phyloP scores from a whole-genome alignment of 2,888 invertebrate species.

The Synanthedon myopaeformis region DNA sequence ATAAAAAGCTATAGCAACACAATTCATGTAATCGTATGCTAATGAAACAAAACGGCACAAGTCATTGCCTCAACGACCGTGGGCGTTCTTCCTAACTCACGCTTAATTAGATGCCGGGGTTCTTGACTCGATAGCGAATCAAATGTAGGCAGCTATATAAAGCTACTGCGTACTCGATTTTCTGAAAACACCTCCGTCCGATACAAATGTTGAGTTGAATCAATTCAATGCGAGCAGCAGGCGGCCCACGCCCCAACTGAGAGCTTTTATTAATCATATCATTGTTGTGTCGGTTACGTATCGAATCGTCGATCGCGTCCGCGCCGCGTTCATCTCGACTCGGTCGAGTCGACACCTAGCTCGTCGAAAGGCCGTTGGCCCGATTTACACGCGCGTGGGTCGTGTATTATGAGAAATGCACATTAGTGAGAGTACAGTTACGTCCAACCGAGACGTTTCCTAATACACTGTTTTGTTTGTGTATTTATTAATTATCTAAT shows the following conservation, averaged over 20 bases:
- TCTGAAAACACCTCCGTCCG: constrained; percentile 1
- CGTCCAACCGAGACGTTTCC: constrained; percentile 31
- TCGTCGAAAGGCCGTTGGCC: constrained; percentile 52
- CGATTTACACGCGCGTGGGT: constrained; percentile 48
- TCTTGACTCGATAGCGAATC: constrained; percentile 32
- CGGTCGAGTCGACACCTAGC: constrained; percentile 10
- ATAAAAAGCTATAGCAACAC: constrained; percentile 4
- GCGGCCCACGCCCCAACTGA: constrained; percentile 19
- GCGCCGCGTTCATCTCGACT: constrained; percentile 27
- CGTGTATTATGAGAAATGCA: constrained; percentile 35
- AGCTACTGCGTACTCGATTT: constrained; percentile 1
- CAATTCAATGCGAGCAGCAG: constrained; percentile 12
- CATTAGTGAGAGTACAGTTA: constrained; percentile 40
- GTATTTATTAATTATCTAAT: constrained; percentile 51
- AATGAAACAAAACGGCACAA: constrained; percentile 52
- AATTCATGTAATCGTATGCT: constrained; percentile 31
- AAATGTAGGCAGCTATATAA: neutral
- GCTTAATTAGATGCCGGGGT: constrained; percentile 58
- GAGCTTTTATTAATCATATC: constrained; percentile 26
- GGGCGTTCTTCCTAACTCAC: constrained; percentile 57
- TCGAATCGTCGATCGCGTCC: constrained; percentile 22
- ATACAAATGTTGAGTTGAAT: neutral
- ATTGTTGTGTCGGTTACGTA: constrained; percentile 25
- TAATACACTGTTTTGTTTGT: constrained; percentile 42
- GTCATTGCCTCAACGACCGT: constrained; percentile 47